A percentile compares a stretch with the other conserved stretches of the same genome.
Evolutionary conservation across 2,113 vertebrate genomes (phyloP).

Genomic region (Podiceps cristatus): DNA sequence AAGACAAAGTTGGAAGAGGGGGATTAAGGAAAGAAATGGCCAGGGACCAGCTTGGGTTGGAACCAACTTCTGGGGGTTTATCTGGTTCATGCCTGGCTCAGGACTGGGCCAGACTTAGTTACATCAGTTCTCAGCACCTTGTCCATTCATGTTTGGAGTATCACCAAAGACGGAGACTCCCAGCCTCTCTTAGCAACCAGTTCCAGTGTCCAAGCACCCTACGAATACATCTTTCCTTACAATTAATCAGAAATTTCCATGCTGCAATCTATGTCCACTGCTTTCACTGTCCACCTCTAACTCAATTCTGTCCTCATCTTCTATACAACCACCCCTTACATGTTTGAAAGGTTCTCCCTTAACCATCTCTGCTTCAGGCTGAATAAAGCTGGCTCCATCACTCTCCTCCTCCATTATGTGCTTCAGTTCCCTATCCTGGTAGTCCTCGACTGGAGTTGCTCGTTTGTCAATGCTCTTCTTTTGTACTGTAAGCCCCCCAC

Average conservation of each 20-base stretch:
- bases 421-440: background rate
- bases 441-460: background rate
- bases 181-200: background rate
- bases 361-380: background rate
- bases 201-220: background rate
- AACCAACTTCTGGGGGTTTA: background rate
- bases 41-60: background rate
- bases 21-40: background rate
- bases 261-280: background rate
- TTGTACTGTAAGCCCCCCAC: background rate
- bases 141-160: background rate
- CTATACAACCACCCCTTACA: background rate
- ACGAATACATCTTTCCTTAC: background rate
- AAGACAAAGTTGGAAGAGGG: background rate
- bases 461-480: background rate
- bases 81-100: background rate
- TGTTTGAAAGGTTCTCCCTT: background rate
- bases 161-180: background rate
- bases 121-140: background rate
- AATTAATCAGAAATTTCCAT: background rate
- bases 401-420: background rate
- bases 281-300: background rate
- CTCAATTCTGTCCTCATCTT: background rate
- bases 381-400: background rate
- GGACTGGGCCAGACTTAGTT: background rate